A percentile compares a stretch with the other conserved stretches of the same genome.
Evolutionary conservation across 2,113 vertebrate species (phyloP).

Genomic region (Tupaia tana): DNA sequence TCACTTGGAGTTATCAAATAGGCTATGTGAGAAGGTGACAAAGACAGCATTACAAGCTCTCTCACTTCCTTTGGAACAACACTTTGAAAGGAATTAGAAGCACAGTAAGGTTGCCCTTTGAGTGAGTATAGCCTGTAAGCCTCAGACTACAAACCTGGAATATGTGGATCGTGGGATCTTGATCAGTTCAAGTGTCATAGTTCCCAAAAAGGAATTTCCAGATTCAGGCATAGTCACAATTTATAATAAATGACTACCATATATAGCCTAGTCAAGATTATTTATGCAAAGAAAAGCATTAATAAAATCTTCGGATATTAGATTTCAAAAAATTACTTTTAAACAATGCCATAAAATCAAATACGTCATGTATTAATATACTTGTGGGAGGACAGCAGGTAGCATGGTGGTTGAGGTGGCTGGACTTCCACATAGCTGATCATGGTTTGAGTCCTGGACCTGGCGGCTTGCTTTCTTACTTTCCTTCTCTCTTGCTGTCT

Average conservation of each 20-base stretch:
- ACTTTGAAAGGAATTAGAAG: not conserved
- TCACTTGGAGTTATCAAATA: not conserved
- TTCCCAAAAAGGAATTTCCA: not conserved
- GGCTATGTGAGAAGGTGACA: not conserved
- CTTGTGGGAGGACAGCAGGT: no score
- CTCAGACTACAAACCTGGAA: not conserved
- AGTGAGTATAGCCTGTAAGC: not conserved
- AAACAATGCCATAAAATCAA: not conserved
- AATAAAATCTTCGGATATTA: slow-evolving; percentile 12
- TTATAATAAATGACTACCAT: not conserved
- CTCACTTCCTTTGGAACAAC: not conserved
- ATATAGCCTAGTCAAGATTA: not conserved
- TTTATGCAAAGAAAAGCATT: not conserved
- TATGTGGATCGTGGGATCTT: not conserved
- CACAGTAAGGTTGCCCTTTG: not conserved
- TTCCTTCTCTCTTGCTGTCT: no score
- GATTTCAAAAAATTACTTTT: not conserved
- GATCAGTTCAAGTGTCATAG: not conserved
- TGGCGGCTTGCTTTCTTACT: no score
- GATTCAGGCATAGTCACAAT: not conserved
- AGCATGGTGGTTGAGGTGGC: no score
- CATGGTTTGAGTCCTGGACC: no score
- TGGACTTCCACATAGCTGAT: no score
- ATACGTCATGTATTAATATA: not conserved
- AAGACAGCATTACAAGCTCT: not conserved